These are phyloP conservation scores for Tapirus indicus DNA, from an alignment of 2,797 vertebrate genomes.

Conservation along the genomic window DNA sequence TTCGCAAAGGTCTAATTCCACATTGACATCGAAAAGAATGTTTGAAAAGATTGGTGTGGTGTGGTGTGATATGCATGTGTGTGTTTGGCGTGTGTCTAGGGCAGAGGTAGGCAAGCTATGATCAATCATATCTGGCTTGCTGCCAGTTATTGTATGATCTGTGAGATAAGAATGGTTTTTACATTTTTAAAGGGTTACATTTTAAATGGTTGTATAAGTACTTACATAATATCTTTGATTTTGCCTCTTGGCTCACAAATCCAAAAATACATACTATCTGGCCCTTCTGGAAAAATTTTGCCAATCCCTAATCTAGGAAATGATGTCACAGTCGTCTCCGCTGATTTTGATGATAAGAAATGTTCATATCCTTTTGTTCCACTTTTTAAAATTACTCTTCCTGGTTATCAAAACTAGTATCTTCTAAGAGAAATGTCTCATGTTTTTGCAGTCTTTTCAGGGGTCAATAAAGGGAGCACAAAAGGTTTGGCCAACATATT, in stretches of 20 bases:
- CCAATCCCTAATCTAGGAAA: background rate
- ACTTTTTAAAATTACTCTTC: background rate
- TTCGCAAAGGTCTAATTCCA: constrained; percentile 20
- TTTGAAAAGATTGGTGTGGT: background rate
- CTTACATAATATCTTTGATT: background rate
- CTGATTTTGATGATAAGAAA: background rate
- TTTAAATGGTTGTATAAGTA: constrained; percentile 2
- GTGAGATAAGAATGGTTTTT: background rate
- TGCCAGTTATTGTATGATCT: background rate
- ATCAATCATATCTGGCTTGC: background rate
- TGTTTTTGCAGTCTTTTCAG: background rate
- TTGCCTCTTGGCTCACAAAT: constrained; percentile 5
- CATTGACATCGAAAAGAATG: background rate
- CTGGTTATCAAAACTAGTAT: background rate
- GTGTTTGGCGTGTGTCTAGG: background rate
- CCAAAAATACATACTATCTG: background rate
- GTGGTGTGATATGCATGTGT: background rate
- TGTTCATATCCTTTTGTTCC: background rate
- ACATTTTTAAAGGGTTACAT: background rate
- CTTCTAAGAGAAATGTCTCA: background rate
- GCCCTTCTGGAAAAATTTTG: background rate
- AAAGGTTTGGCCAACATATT: background rate
- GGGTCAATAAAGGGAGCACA: background rate
- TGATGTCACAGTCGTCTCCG: background rate
- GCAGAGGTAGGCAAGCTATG: background rate